phyloP scores from a whole-genome alignment of 1,140 invertebrate species.

The Lepidurus packardi region DNA sequence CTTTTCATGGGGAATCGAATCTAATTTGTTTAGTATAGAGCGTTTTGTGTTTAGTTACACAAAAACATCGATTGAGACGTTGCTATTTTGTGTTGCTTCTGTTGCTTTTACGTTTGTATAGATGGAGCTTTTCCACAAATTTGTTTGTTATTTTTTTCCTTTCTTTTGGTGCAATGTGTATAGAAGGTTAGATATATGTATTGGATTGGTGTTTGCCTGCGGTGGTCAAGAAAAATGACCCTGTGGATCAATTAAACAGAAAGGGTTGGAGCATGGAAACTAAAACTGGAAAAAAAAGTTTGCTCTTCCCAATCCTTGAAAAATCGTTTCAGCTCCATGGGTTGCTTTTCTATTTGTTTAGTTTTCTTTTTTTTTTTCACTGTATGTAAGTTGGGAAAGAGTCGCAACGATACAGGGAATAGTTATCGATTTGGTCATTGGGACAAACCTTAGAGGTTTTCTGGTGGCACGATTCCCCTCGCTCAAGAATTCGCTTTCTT shows the following conservation, averaged over 20 bases:
- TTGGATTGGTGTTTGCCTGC: constrained; percentile 9
- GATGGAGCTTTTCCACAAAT: background rate
- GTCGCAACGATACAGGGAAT: background rate
- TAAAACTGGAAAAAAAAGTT: background rate
- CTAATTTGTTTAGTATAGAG: background rate
- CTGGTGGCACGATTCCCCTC: background rate
- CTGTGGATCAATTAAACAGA: constrained; percentile 7
- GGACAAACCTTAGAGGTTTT: background rate
- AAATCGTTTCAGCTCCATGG: background rate
- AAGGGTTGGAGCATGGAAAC: background rate
- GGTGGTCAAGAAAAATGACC: constrained; percentile 9
- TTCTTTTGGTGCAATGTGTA: background rate
- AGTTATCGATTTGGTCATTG: constrained; percentile 5
- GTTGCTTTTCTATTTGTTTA: too few species aligned
- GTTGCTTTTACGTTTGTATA: background rate
- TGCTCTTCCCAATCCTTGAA: background rate
- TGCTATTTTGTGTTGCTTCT: background rate
- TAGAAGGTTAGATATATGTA: background rate
- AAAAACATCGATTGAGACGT: background rate
- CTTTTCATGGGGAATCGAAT: background rate
- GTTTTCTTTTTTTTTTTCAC: background rate
- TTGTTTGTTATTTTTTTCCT: background rate
- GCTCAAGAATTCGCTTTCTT: background rate
- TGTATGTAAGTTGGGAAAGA: background rate
- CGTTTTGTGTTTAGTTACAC: background rate